Percentiles rank a stretch among this genome's conserved stretches.
Conservation (phyloP, 2,888 invertebrate genomes). For the Coleophora deauratella region DNA sequence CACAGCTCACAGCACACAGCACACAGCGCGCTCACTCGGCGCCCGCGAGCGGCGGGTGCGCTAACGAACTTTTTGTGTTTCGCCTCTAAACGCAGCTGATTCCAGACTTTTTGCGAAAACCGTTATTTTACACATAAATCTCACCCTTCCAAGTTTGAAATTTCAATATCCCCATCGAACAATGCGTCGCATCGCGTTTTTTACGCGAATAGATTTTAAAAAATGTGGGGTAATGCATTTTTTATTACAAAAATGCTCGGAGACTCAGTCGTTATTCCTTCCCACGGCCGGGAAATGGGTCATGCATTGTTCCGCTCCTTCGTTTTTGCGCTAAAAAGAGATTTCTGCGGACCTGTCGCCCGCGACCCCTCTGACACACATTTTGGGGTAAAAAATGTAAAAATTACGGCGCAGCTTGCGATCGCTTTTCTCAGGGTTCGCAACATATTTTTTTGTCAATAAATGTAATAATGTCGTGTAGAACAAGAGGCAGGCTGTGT, state of each 20-base stretch:
- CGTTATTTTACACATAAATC: constrained; percentile 70
- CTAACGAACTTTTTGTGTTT: neutral
- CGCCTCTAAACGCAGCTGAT: constrained; percentile 47
- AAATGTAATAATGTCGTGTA: constrained; percentile 54
- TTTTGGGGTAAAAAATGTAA: constrained; percentile 66
- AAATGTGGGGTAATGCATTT: constrained; percentile 73
- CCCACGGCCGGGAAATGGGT: constrained; percentile 73
- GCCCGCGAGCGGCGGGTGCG: neutral
- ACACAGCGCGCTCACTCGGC: too few relatives aligned
- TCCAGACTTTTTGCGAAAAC: constrained; percentile 56
- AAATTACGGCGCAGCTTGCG: constrained; percentile 65
- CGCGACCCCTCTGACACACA: constrained; percentile 59
- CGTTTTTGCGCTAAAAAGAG: constrained; percentile 67
- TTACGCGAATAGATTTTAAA: constrained; percentile 45
- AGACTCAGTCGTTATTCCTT: constrained; percentile 67
- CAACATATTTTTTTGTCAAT: constrained; percentile 39
- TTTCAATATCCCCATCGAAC: constrained; percentile 59
- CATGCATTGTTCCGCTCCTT: constrained; percentile 63
- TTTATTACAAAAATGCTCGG: constrained; percentile 55
- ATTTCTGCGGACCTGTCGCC: constrained; percentile 53
- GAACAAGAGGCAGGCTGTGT: constrained; percentile 43
- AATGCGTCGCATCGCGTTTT: constrained; percentile 57
- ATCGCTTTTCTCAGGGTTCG: constrained; percentile 56
- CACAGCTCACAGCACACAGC: too few relatives aligned
- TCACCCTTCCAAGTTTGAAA: constrained; percentile 66